Conservation (phyloP, 2,888 invertebrate genomes). For the Argynnis bischoffii region DNA sequence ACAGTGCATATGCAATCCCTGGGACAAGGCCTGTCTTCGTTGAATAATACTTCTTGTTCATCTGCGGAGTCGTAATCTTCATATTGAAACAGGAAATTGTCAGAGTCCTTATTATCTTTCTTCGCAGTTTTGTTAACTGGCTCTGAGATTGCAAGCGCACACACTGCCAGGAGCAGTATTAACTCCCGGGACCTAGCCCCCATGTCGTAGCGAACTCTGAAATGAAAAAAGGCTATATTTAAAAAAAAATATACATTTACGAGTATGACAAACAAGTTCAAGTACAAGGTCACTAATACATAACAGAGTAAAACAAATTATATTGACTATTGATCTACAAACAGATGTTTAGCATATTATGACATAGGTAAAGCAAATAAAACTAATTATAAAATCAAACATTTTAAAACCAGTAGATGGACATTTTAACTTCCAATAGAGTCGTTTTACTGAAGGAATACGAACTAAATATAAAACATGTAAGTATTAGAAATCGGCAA, state of each 20-base stretch:
- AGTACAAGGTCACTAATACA: constrained; percentile 10
- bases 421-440: too few species aligned
- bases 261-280: constrained; percentile 2
- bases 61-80: constrained; percentile 73
- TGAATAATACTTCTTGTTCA: constrained; percentile 76
- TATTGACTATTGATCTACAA: not conserved
- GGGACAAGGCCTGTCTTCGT: constrained; percentile 81
- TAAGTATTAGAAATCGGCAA: too few species aligned
- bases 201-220: constrained; percentile 79
- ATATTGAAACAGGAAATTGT: constrained; percentile 65
- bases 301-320: not conserved
- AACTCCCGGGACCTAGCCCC: constrained; percentile 78
- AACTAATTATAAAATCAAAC: not conserved
- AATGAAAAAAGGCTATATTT: constrained; percentile 49
- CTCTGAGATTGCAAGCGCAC: constrained; percentile 68
- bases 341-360: not conserved
- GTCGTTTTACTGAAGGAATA: too few species aligned
- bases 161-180: constrained; percentile 75
- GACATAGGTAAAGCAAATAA: not conserved
- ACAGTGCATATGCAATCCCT: constrained; percentile 84
- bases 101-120: constrained; percentile 59
- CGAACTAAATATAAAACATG: too few species aligned
- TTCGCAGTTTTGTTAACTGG: constrained; percentile 64
- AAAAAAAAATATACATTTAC: constrained; percentile 1
- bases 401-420: too few species aligned